Base-by-base conservation (phyloP, 2,113 vertebrate species). In the Clinocottus analis region DNA sequence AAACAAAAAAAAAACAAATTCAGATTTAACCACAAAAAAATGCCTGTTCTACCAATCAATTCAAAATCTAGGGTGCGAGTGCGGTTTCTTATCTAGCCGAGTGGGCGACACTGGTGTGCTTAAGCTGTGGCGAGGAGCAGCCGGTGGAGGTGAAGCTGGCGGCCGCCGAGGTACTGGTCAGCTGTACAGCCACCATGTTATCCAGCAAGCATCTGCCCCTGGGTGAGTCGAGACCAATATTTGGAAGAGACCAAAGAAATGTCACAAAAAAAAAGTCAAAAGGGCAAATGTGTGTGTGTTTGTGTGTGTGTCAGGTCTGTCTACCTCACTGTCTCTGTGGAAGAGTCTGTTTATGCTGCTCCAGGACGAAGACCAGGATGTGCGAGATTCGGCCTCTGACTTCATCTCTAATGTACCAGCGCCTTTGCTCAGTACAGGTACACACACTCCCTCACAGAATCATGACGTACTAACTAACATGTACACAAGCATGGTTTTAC, bases 311-410 rank as follows among this genome's bases (percentile, higher is more conserved):
- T 16, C 10, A 99, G 97, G 95, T 83, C 83, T 99, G 31, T 61
- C 91, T 33, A 93, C 94, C 60, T 97, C 96, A 0, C 86, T 98
- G 14, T 85, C 92, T 5, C 90, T 99, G 70, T 99, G 98, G 98
- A 95, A 84, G 73, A 95, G 96, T 87, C 88, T 98, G 79, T 88
- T 98, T 72, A 90, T 86, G 0, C 95, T 99, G 64, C 94, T 99
- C 68, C 97, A 99, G 90, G 97, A 97, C 39, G 98, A 99, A 91
- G 97, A 98, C 72, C 93, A 94, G 76, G 93, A 94, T 0, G 92
- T 99, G 76, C 92, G 97, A 82, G 94, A 98, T 58, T 83, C 93
- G 63, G 96, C 96, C 21, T 93, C 97, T 0, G 95, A 96, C 75
- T 95, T 96, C 12, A 93, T 96, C 79, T 90, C 88, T 17, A 86